phyloP scores from a whole-genome alignment of 2,888 invertebrate species.

The Tetrapedia diversipes region DNA sequence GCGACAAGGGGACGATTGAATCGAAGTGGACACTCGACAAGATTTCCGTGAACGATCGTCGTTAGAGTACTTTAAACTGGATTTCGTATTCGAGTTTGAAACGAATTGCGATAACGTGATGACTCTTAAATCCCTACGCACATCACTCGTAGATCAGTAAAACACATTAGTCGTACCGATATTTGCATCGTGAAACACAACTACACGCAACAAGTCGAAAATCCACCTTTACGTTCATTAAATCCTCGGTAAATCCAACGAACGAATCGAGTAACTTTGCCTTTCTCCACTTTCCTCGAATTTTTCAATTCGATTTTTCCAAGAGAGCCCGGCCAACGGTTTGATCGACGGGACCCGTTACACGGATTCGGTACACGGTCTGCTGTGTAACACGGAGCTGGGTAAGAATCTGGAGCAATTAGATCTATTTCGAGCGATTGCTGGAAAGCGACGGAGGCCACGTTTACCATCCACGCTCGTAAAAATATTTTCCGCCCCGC shows the following conservation, averaged over 20 bases:
- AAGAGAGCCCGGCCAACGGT: neutral
- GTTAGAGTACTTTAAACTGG: too few relatives aligned
- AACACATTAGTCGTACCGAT: too few relatives aligned
- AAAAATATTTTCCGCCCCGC: conserved; percentile 59
- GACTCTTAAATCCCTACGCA: too few relatives aligned
- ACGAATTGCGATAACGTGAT: too few relatives aligned
- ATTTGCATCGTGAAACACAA: too few relatives aligned
- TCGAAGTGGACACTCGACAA: neutral
- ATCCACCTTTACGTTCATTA: conserved; percentile 16
- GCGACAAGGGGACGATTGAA: neutral
- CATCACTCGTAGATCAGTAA: too few relatives aligned
- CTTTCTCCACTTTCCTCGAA: neutral
- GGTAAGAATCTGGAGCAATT: conserved; percentile 55
- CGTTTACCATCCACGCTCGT: conserved; percentile 38
- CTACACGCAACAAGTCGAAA: too few relatives aligned
- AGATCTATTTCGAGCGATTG: conserved; percentile 67
- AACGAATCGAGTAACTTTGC: neutral
- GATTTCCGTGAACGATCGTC: neutral
- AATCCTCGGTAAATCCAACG: neutral
- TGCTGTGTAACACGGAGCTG: conserved; percentile 43
- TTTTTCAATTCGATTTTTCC: neutral
- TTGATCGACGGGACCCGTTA: conserved; percentile 7
- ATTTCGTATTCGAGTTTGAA: too few relatives aligned
- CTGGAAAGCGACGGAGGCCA: conserved; percentile 48
- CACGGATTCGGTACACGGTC: neutral